phyloP scores from a whole-genome alignment of 2,888 invertebrate species.

The Microplitis deprimator region DNA sequence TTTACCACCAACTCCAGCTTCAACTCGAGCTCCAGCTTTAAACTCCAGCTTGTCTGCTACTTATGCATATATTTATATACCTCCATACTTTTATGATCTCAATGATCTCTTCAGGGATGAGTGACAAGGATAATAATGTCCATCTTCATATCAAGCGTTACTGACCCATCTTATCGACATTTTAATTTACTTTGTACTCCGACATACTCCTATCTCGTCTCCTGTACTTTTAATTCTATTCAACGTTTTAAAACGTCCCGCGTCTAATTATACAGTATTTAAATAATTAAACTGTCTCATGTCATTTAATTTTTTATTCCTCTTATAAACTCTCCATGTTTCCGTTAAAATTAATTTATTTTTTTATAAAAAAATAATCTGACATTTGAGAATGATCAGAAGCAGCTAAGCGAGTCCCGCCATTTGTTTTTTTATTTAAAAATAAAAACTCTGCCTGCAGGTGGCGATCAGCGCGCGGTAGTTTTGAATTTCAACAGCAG shows the following conservation, averaged over 20 bases:
- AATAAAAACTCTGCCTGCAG: not conserved
- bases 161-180: slow-evolving; percentile 13
- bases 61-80: not conserved
- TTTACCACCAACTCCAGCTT: not conserved
- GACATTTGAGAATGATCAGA: too few relatives aligned
- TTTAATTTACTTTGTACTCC: not conserved
- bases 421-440: not conserved
- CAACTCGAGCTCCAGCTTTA: too few relatives aligned
- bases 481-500: not conserved
- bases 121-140: slow-evolving; percentile 28
- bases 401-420: too few relatives aligned
- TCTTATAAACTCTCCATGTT: not conserved
- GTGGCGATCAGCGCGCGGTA: not conserved
- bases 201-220: not conserved
- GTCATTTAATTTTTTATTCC: not conserved
- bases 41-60: not conserved
- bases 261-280: not conserved
- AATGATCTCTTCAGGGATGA: slow-evolving; percentile 20
- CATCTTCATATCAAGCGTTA: slow-evolving; percentile 19
- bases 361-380: not conserved
- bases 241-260: not conserved
- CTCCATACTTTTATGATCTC: not conserved
- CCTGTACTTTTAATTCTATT: too few relatives aligned
- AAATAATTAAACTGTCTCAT: not conserved
- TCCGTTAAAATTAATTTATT: not conserved